Base-by-base conservation (phyloP, 2,888 invertebrate genomes). In the Dione juno region DNA sequence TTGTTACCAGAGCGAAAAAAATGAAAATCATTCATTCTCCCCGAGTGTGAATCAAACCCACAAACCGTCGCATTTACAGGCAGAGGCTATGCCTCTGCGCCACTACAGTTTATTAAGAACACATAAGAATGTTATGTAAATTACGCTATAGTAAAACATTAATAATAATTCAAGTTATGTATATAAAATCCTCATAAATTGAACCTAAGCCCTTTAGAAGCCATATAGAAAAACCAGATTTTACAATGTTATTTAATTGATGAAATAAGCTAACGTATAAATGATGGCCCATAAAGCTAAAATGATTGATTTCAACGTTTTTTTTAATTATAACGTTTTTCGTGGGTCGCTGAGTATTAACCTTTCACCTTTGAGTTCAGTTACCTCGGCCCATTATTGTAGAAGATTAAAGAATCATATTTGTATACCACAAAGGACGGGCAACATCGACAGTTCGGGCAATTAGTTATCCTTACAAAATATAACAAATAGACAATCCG, bases 371-470 rank as follows among this genome's bases (percentile, higher is more conserved):
- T 61, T 28, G n/a, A 61, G 8, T 28, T 28, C 45, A 61, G 28
- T 61, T 11, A 61, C 43, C 61, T 61, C 61, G 28, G 28, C 28
- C 61, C 16, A 11, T 45, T 61, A 45, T 61, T 61, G 35, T 61
- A 5, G 28, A 61, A 45, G 61, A 45, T 61, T 61, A 45, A 45
- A 61, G 45, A 61, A 61, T 45, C 45, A 61, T 61, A 61, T 45
- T 61, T 16, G 28, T 16, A 10, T 35, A 28, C 16, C 43, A 61
- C 61, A 45, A 61, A 16, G 45, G 45, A 43, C 37, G 28, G 61
- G 28, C 43, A 35, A n/a, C 43, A 61, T 45, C 61, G 16, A 35
- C 45, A 45, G 43, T 45, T 45, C 61, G 11, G 45, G 45, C 61
- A 45, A 61, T 61, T 61, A 57, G 57, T 57, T 57, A 45, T 35